Base-by-base conservation (phyloP, 53 echinoderm and acorn worm genomes). In the Echinarachnius parma region DNA sequence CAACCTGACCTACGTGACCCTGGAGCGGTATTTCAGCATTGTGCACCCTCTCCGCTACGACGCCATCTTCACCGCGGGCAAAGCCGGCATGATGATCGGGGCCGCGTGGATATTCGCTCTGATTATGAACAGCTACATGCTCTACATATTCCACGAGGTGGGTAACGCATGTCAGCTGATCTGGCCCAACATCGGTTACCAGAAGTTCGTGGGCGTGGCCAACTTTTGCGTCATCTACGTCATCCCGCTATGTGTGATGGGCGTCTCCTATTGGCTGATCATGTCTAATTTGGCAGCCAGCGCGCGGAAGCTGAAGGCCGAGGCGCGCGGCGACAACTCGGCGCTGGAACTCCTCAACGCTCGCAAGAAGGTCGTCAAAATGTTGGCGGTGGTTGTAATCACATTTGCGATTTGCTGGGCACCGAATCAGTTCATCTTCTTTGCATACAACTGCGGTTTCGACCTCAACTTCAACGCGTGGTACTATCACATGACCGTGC, bases 401-500 rank as follows among this genome's bases (percentile, higher is more conserved):
- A 93, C 93, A 3, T 93, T 93, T 39, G 86, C 93, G 3, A 71
- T 93, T 23, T 93, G 93, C 45, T 93, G 93, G 89, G 83, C 89
- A 18, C 93, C 93, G 19, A 93, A 93, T 75, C 93, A 93, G 71
- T 82, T 93, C 42, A 50, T 89, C 31, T 93, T 89, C 53, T 76
- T 93, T 25, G 86, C 89, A 19, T 93, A 93, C 80, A 89, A 83
- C 72, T 83, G 83, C 16, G 89, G 89, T 19, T 89, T 83, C 83
- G 49, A 89, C 62, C 83, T 93, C 7, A 89, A 93, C 66, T 93
- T 93, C 53, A 66, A 76, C 14, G 68, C 77, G 59, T 93, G 89
- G 93, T 93, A 93, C 37, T 93, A 93, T 49, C 93, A 93, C 74
- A 63, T 70, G 48, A 89, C 86, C 36, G 93, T 93, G 9, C 36